Percentiles rank a stretch among this genome's conserved stretches.
phyloP scores from a whole-genome alignment of 2,113 vertebrate genomes.

The Pituophis catenifer region DNA sequence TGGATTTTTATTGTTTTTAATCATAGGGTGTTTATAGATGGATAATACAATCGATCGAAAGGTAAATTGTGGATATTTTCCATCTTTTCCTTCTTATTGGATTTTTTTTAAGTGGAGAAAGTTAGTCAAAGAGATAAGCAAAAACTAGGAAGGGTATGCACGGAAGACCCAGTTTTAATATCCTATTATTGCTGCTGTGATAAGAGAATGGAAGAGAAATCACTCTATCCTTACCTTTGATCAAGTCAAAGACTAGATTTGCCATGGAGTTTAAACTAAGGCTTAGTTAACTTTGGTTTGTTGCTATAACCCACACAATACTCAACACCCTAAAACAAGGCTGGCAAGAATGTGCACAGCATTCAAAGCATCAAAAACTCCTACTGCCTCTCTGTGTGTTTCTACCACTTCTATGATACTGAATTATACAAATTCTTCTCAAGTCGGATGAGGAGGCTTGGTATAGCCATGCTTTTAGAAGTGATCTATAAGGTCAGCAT shows the following conservation, averaged over 20 bases:
- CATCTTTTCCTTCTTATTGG: neutral
- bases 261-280: neutral
- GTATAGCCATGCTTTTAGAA: neutral
- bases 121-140: neutral
- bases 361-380: neutral
- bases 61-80: neutral
- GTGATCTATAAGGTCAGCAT: slow-evolving; percentile 6
- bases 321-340: neutral
- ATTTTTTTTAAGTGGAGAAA: neutral
- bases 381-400: neutral
- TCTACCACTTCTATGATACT: neutral
- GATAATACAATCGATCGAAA: neutral
- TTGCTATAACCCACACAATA: neutral
- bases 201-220: neutral
- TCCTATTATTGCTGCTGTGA: neutral
- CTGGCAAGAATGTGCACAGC: neutral
- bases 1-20: neutral
- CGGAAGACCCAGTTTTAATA: neutral
- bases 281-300: neutral
- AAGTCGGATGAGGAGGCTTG: neutral
- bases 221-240: neutral
- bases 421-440: neutral
- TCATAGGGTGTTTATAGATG: neutral
- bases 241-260: neutral
- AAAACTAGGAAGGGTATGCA: neutral